phyloP scores from a whole-genome alignment of 2,888 invertebrate genomes.

The Ophraella communa region DNA sequence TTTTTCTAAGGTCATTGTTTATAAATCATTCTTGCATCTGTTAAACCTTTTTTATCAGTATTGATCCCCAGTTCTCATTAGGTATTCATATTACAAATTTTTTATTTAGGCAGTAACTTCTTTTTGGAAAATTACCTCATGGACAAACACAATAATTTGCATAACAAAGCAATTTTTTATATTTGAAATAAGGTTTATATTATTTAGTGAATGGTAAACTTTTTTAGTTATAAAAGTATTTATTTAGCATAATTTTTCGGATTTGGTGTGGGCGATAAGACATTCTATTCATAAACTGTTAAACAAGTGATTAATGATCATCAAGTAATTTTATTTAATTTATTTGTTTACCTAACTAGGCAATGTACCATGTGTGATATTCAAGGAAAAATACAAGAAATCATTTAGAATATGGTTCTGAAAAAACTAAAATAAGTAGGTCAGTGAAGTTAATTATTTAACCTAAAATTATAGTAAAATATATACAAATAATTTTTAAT shows the following conservation, averaged over 20 bases:
- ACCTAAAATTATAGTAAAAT: too few relatives aligned
- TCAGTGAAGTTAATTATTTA: too few relatives aligned
- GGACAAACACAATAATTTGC: conserved; percentile 22
- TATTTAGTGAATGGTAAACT: neutral
- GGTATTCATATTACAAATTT: conserved; percentile 27
- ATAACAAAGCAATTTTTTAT: conserved; percentile 7
- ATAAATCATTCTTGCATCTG: conserved; percentile 25
- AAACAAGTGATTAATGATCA: conserved; percentile 1
- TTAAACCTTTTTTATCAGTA: conserved; percentile 17
- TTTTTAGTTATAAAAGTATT: neutral
- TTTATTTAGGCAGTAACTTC: conserved; percentile 26
- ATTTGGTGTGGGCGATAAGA: neutral
- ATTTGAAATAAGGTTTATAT: too few relatives aligned
- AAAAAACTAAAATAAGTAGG: too few relatives aligned
- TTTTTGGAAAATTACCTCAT: conserved; percentile 22
- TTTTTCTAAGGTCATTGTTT: conserved; percentile 30
- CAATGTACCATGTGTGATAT: neutral
- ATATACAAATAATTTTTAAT: too few relatives aligned
- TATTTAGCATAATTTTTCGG: neutral
- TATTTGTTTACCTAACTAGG: neutral
- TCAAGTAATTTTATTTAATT: neutral
- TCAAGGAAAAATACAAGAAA: too few relatives aligned
- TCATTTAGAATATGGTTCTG: too few relatives aligned
- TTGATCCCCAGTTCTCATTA: conserved; percentile 21
- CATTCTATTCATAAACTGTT: neutral